Evolutionary conservation across 2,113 vertebrate genomes (phyloP), one percentile per base, ranked within the genome.

Genomic region (Prolemur simus): DNA sequence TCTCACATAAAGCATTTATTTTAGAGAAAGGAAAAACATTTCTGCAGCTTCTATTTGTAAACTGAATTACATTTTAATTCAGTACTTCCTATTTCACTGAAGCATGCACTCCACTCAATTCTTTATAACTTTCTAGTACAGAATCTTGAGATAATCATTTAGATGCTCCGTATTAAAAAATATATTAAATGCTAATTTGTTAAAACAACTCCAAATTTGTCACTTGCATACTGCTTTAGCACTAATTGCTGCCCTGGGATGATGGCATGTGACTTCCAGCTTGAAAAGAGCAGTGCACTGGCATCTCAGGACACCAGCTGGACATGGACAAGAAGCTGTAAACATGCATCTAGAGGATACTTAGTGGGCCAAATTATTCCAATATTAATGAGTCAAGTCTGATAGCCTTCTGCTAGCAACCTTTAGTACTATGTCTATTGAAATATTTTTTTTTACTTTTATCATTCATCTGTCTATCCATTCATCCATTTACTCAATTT

Each of bases 31-130:
- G 34, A 34, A 54, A 87, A 80, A 52, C 3, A n/a, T 54, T 89
- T 77, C 77, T 78, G 8, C 63, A 29, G 4, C 17, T 89, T 94
- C 63, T 66, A 5, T 89, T 96, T 73, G 20, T 60, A 87, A 94
- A n/a, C 49, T 23, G n/a, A 92, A 74, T 86, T 82, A 18, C 4
- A n/a, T 92, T 89, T 94, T 60, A 96, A 80, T 76, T 87, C 6
- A 73, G 23, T 45, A 29, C 1, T 60, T 96, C 32, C 15, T 78
- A 37, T 66, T 89, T 96, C 73, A 78, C 13, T 64, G 8, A 84
- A 18, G 17, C 15, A 71, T 29, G 0, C 2, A 54, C 39, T 58
- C 12, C 6, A 37, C 37, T 58, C 3, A 64, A 63, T 54, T 92
- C 23, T 78, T 94, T 64, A 15, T 42, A 73, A 56, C 6, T 39